phyloP scores from a whole-genome alignment of 2,888 invertebrate genomes.

The Alloplasta piceator region DNA sequence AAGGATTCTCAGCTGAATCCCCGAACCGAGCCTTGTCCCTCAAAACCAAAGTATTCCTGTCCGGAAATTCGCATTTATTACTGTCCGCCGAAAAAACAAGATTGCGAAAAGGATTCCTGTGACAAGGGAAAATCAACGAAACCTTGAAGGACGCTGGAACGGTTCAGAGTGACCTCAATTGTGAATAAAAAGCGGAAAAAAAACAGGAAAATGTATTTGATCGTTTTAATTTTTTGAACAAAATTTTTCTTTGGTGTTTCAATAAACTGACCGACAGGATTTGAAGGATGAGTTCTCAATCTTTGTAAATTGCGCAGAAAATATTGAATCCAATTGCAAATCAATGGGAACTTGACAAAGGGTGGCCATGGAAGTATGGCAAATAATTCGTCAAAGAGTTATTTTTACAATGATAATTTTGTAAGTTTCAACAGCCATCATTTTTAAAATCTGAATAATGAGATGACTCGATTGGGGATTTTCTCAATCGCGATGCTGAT shows the following conservation, averaged over 20 bases:
- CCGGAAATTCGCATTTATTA: constrained; percentile 57
- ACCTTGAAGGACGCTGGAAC: constrained; percentile 4
- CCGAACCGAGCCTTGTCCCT: constrained; percentile 65
- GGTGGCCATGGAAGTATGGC: no score
- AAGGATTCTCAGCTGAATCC: constrained; percentile 13
- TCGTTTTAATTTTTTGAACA: background rate
- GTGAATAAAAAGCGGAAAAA: constrained; percentile 6
- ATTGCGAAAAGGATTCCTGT: constrained; percentile 20
- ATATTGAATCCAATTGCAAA: no score
- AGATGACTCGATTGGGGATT: background rate
- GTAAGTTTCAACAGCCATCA: no score
- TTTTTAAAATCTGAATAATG: no score
- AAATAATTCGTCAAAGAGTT: no score
- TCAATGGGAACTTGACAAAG: no score
- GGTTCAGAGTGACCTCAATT: constrained; percentile 14
- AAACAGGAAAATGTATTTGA: background rate
- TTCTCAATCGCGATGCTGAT: constrained; percentile 29
- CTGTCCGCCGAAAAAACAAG: constrained; percentile 60
- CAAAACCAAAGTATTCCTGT: constrained; percentile 68
- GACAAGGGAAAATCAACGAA: constrained; percentile 30
- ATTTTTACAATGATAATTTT: no score
- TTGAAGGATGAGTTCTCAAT: background rate
- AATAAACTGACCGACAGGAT: constrained; percentile 19
- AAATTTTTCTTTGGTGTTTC: constrained; percentile 10
- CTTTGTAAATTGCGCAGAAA: no score